Conservation (phyloP, 2,113 vertebrate species). For the Galbula dea region DNA sequence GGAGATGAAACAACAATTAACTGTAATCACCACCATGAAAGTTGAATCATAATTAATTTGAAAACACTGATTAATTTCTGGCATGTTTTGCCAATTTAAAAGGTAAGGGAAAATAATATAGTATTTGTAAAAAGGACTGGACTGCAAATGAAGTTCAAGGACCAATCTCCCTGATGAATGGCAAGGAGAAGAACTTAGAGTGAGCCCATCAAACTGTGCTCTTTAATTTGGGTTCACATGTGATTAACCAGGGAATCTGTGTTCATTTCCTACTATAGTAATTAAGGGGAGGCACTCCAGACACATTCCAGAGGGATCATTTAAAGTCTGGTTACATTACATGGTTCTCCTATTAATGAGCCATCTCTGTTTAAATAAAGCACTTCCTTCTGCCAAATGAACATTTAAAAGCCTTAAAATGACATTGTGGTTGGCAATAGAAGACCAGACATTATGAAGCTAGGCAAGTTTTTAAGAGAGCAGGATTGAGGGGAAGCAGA, state of each 20-base stretch:
- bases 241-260: constrained; percentile 46
- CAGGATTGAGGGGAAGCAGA: not conserved
- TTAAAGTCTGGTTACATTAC: constrained; percentile 53
- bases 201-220: constrained; percentile 23
- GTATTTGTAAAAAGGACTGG: constrained; percentile 10
- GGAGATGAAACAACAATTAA: constrained; percentile 69
- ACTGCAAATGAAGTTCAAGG: constrained; percentile 20
- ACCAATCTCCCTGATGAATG: not conserved
- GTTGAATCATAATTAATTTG: constrained; percentile 72
- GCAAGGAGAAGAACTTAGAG: not conserved
- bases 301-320: constrained; percentile 35
- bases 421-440: not conserved
- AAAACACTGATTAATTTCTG: constrained; percentile 68
- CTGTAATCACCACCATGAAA: constrained; percentile 62
- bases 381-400: constrained; percentile 34
- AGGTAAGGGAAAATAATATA: not conserved
- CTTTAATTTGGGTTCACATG: constrained; percentile 58
- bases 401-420: constrained; percentile 27
- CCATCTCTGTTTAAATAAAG: constrained; percentile 29
- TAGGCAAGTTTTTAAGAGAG: not conserved
- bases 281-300: constrained; percentile 45
- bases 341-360: constrained; percentile 39
- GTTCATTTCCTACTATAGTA: constrained; percentile 51
- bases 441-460: constrained; percentile 1
- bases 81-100: constrained; percentile 47